Evolutionary conservation across 2,888 invertebrate species (phyloP), one percentile per base, ranked within the genome.

Genomic region (Dimorphilus gyrociliatus): DNA sequence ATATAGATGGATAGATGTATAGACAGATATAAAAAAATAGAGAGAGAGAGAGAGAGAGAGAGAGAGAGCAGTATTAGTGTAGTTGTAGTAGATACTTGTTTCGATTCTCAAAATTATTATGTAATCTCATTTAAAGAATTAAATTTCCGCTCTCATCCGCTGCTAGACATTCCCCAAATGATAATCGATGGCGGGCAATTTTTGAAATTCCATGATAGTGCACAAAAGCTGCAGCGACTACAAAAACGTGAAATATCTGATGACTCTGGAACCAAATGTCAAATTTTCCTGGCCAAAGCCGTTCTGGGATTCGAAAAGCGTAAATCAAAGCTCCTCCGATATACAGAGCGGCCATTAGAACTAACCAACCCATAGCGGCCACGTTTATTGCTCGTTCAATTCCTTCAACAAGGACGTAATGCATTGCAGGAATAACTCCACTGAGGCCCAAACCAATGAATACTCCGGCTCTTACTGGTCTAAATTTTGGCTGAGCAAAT

Each of bases 401-500:
- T 13, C 29, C 32, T 16, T 44, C 32, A 7, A 30, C 16, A 10
- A 30, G 12, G 12, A 41, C 23, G 28, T 38, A 43, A 29, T 43
- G 41, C 2, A 31, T 13, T 3, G 33, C 42, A n/a, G 43, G 43
- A 8, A 92, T 78, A 33, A 90, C 79, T 16, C 90, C 90, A 35
- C 81, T 81, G 45, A 86, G 67, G 12, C 90, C 92, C 64, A 92
- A 88, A 32, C 80, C 81, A 74, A 86, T 81, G 58, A 92, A 92
- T 34, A 90, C 80, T 37, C 76, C 69, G 23, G 88, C 88, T 52
- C 90, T 71, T 32, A 90, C 70, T 38, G 85, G 81, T 48, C 90
- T 69, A 63, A 82, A 75, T 37, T 72, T 73, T 16, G 86, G 82
- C 57, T 84, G 81, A 18, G 85, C 82, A 63, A 92, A 92, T 63